Evolutionary conservation across 2,888 invertebrate genomes (phyloP), one percentile per base, ranked within the genome.

Genomic region (Ophion costatus): DNA sequence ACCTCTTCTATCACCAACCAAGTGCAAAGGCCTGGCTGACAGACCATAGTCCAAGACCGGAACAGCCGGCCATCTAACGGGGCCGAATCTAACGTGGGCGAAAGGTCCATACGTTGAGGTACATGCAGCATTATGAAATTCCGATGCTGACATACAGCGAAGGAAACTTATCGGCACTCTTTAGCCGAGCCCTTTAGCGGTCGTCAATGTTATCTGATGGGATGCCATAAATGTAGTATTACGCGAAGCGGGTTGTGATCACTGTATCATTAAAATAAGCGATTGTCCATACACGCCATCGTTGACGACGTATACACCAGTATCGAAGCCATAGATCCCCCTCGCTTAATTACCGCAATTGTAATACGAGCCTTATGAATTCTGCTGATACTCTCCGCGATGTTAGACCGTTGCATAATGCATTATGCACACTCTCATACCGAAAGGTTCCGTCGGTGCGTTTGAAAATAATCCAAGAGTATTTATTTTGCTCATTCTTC

Each of bases 181-280:
- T 45, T 22, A 45, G 45, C 45, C 67, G 24, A 67, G 22, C 24
- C 67, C 67, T 42, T 42, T 42, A 42, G 42, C 67, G n/a, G 24
- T 11, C 38, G 11, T 45, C 20, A 67, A 67, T 45, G 17, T 45
- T 22, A 70, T 17, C 70, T 56, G 56, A 70, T 29, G 7, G 24
- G 70, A 70, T 56, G 70, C 45, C n/a, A 20, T 56, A 24, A 70
- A 51, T 56, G 42, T 42, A 42, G 67, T 67, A 45, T 42, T 45
- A 45, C 67, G 51, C 57, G 29, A 38, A 33, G 56, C 56, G 29
- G 56, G 33, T 71, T 71, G 57, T 57, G 71, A 71, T 71, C 38
- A 71, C 71, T 71, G 29, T 33, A 71, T 71, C 71, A 71, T 71
- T 20, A 71, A 71, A 57, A 71, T 57, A 57, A 59, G 33, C 24